Evolutionary conservation across 2,797 vertebrate genomes (phyloP).

Genomic region (Sebastes jordani): DNA sequence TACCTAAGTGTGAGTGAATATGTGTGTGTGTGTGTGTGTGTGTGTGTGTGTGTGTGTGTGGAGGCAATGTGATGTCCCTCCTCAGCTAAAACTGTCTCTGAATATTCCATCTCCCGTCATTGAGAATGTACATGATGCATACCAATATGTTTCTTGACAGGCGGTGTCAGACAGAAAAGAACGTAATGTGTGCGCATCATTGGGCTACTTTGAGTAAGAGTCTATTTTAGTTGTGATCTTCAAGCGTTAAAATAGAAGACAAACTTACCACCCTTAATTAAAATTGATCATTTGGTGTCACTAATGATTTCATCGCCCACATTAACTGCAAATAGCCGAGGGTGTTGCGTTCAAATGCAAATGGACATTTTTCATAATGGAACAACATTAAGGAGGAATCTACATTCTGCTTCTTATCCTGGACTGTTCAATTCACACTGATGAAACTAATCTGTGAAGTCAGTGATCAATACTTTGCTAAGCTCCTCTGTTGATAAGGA

Average conservation of each 20-base stretch:
- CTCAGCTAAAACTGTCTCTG: constrained; percentile 6
- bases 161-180: background rate
- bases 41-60: background rate
- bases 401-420: background rate
- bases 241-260: background rate
- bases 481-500: background rate
- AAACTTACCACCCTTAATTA: background rate
- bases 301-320: background rate
- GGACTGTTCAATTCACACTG: background rate
- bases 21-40: background rate
- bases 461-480: background rate
- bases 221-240: background rate
- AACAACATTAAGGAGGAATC: background rate
- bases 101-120: constrained; percentile 1
- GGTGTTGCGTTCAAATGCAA: background rate
- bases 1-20: background rate
- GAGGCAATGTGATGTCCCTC: background rate
- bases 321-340: background rate
- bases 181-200: background rate
- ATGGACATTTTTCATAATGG: background rate
- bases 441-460: background rate
- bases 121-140: background rate
- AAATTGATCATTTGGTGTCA: background rate
- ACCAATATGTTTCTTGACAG: background rate
- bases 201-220: background rate